Conservation (phyloP, 2,113 vertebrate species). For the Prietella phreatophila region DNA sequence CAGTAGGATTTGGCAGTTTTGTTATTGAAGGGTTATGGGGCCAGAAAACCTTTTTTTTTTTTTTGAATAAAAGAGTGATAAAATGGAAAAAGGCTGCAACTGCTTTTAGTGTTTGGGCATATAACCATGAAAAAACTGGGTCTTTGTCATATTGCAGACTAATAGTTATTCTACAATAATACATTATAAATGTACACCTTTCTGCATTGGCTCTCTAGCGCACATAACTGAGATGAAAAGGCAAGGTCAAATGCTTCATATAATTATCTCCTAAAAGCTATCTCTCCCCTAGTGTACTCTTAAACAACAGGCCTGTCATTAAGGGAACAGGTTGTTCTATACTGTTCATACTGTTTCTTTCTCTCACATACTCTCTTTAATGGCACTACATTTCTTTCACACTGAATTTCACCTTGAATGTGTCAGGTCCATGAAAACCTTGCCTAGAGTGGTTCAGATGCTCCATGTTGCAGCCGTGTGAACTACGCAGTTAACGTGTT, state of each 20-base stretch:
- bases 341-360: neutral
- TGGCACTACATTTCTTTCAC: slow-evolving; percentile 33
- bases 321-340: slow-evolving; percentile 15
- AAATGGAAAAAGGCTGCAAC: neutral
- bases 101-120: neutral
- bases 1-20: neutral
- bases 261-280: slow-evolving; percentile 33
- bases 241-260: slow-evolving; percentile 23
- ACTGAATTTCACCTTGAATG: slow-evolving; percentile 30
- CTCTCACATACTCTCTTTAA: neutral
- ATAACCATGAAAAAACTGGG: neutral
- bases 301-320: slow-evolving; percentile 19
- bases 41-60: neutral
- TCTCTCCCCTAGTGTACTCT: neutral
- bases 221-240: neutral
- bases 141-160: neutral
- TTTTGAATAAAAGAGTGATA: neutral
- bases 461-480: neutral
- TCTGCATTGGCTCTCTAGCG: neutral
- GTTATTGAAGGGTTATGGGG: neutral
- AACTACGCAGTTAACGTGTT: slow-evolving; percentile 13
- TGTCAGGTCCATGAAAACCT: slow-evolving; percentile 7
- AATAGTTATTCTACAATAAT: neutral
- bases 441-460: neutral
- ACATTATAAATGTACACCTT: neutral